Percentiles rank a stretch among this genome's conserved stretches.
phyloP scores from a whole-genome alignment of 2,888 invertebrate species.

The Cenopis cana region DNA sequence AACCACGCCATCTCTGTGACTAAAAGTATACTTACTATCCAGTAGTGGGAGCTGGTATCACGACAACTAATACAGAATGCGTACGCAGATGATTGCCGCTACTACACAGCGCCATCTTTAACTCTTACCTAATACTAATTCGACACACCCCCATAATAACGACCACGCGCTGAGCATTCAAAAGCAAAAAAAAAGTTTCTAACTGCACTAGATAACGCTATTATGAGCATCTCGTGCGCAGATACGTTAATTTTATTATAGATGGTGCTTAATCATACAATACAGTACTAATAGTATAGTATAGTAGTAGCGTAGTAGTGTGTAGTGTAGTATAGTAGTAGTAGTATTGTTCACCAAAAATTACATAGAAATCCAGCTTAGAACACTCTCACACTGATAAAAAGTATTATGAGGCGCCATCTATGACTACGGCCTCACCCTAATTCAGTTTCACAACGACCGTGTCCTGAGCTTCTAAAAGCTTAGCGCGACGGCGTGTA shows the following conservation, averaged over 20 bases:
- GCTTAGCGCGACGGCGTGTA: not conserved
- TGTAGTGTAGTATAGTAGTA: no score
- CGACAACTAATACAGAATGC: not conserved
- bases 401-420: slow-evolving; percentile 1
- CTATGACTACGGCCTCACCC: not conserved
- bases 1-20: not conserved
- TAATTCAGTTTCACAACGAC: not conserved
- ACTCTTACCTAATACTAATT: not conserved
- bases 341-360: no score
- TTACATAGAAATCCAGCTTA: no score
- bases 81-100: not conserved
- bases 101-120: not conserved
- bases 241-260: not conserved
- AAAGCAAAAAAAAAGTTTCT: no score
- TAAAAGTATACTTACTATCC: not conserved
- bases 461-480: not conserved
- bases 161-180: not conserved
- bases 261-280: not conserved
- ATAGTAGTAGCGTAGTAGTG: no score
- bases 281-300: no score
- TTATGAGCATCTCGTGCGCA: not conserved
- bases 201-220: not conserved
- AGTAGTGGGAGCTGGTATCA: not conserved
- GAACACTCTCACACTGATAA: not conserved
- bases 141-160: no score